Base-by-base conservation (phyloP, 2,888 invertebrate genomes). In the Allolobophora icterica region DNA sequence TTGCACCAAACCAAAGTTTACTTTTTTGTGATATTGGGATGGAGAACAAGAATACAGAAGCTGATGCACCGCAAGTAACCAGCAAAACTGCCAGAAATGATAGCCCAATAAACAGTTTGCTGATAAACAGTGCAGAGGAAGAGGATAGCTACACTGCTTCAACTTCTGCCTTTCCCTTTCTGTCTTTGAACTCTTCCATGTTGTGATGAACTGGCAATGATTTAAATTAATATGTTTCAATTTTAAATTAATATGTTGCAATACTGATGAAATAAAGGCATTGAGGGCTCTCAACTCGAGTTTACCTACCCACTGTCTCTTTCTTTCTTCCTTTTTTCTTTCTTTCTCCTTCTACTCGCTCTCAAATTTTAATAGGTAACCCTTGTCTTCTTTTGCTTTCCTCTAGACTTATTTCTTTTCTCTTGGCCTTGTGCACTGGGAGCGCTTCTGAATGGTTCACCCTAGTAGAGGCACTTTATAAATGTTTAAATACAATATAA, bases 1-100 rank as follows among this genome's bases (percentile, higher is more conserved):
- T 87, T n/a, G 87, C 87, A 33, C 87, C 87, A 38, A 87, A 17
- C 87, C 87, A 87, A 33, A 71, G n/a, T 71, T 38, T 17, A 87
- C 11, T 87, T 87, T 87, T 87, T 19, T 87, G 21, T 38, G 38
- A 87, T 35, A 35, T 35, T 87, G 87, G 24, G 19, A 34, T 87
- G 4, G 87, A 87, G n/a, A 87, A 35, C 35, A 87, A 34, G 38
- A 38, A 35, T 87, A 19, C 87, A 87, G 38, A 87, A 15, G 8
- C 87, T 35, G 38, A 6, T 87, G 87, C 24, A 35, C 34, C 5
- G 17, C 87, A 21, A 24, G 21, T 35, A 87, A n/a, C 71, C 30
- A 71, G n/a, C 71, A 71, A 87, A 33, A 87, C 34, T 87, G 21
- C 38, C 5, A 87, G 34, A 30, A 35, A 38, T 87, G 34, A 87